Conservation (phyloP, 2,797 vertebrate genomes). For the Chrysocyon brachyurus region DNA sequence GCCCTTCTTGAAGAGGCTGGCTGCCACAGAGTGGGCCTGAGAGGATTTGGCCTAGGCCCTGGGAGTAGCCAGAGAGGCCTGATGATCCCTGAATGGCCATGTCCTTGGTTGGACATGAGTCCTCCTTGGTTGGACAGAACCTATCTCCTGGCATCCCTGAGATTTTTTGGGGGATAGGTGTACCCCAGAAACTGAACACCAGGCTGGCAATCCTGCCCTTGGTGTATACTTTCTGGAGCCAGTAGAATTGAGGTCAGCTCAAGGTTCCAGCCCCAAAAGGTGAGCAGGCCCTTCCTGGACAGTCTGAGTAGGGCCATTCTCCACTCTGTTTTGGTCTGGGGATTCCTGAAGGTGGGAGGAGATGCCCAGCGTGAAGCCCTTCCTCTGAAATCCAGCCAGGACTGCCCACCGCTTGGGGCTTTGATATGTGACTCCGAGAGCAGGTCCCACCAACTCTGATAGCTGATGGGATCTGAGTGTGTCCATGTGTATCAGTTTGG, state of each 20-base stretch:
- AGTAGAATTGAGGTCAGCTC: background rate
- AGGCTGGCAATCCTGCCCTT: too few species aligned
- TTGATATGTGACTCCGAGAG: background rate
- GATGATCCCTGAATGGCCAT: background rate
- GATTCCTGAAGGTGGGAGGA: background rate
- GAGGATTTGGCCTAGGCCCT: background rate
- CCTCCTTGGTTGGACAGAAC: slow-evolving; percentile 28
- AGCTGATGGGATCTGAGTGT: background rate
- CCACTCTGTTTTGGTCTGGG: background rate
- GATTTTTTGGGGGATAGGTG: background rate
- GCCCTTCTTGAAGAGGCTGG: background rate
- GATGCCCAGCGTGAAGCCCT: background rate
- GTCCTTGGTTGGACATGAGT: background rate
- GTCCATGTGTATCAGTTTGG: background rate
- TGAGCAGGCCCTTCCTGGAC: background rate
- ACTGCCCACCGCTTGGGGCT: background rate
- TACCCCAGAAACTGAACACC: background rate
- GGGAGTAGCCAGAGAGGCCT: background rate
- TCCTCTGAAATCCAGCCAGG: background rate
- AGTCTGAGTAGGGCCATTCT: background rate
- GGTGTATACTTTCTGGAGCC: background rate
- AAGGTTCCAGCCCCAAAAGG: background rate
- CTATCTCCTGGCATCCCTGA: background rate
- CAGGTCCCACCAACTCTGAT: background rate
- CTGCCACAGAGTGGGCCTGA: background rate